Percentiles rank a stretch among this genome's conserved stretches.
Evolutionary conservation across 2,888 invertebrate species (phyloP).

Genomic region (Trissolcus japonicus): DNA sequence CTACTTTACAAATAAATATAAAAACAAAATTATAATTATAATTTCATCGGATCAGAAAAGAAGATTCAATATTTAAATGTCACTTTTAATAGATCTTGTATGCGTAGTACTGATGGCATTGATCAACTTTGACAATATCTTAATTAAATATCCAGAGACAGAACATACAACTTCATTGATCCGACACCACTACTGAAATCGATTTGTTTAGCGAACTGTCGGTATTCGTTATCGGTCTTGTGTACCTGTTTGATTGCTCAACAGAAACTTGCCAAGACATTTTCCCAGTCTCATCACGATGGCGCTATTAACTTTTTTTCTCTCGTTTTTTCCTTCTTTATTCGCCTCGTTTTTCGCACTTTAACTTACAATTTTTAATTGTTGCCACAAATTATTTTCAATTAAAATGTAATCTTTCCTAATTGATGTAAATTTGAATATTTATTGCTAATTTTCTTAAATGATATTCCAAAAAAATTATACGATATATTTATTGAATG

Average conservation of each 20-base stretch:
- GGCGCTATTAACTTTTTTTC: conserved; percentile 20
- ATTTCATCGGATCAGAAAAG: neutral
- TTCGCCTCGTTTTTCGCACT: no score
- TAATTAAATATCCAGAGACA: conserved; percentile 14
- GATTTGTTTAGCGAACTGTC: conserved; percentile 38
- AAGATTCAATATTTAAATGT: neutral
- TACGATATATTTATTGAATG: no score
- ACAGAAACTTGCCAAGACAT: conserved; percentile 12
- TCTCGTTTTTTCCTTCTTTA: no score
- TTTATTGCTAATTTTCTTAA: no score
- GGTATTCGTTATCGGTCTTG: conserved; percentile 25
- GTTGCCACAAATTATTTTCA: no score
- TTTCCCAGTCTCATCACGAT: conserved; percentile 14
- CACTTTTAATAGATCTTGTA: neutral
- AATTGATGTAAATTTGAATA: no score
- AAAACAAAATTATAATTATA: neutral
- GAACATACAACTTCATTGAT: conserved; percentile 15
- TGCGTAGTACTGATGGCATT: neutral
- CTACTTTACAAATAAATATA: neutral
- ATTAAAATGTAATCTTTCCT: no score
- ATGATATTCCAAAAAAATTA: no score
- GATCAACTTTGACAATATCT: conserved; percentile 7
- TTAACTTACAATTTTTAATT: neutral
- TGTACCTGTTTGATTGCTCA: conserved; percentile 16
- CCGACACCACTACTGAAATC: conserved; percentile 15